Evolutionary conservation across 2,888 invertebrate genomes (phyloP).

Genomic region (Heteromurus nitidus): DNA sequence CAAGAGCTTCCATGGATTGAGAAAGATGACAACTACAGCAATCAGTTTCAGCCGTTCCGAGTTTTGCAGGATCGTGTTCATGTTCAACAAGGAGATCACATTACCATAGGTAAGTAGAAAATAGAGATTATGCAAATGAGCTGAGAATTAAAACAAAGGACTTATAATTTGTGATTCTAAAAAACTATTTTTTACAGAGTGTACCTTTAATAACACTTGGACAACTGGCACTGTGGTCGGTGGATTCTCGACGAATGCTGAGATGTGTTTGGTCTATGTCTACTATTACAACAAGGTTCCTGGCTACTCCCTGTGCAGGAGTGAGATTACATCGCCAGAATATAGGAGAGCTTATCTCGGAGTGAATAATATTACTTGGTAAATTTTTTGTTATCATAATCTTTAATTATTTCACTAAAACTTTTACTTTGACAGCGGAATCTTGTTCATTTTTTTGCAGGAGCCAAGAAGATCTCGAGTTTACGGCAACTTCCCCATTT

Average conservation of each 20-base stretch:
- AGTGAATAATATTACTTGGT: conserved; percentile 39
- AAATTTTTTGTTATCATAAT: background rate
- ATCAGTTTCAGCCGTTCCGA: conserved; percentile 53
- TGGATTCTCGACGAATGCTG: conserved; percentile 88
- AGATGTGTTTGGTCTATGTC: conserved; percentile 91
- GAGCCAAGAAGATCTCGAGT: background rate
- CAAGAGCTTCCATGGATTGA: conserved; percentile 86
- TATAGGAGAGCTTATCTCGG: conserved; percentile 19
- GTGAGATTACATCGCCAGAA: background rate
- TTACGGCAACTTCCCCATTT: conserved; percentile 31
- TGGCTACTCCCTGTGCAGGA: conserved; percentile 75
- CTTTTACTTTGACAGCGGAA: background rate
- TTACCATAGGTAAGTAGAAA: conserved; percentile 45
- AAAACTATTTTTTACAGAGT: conserved; percentile 78
- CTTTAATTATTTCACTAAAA: background rate
- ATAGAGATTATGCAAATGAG: no score
- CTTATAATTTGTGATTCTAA: background rate
- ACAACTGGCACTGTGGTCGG: conserved; percentile 79
- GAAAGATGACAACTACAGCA: conserved; percentile 75
- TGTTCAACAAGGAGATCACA: conserved; percentile 60
- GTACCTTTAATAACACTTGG: conserved; percentile 85
- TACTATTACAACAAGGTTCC: conserved; percentile 86
- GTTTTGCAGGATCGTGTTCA: conserved; percentile 34
- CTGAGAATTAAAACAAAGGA: background rate
- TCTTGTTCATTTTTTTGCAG: conserved; percentile 11